Base-by-base conservation (phyloP, 2,113 vertebrate genomes). In the Sterrhoptilus dennistouni region DNA sequence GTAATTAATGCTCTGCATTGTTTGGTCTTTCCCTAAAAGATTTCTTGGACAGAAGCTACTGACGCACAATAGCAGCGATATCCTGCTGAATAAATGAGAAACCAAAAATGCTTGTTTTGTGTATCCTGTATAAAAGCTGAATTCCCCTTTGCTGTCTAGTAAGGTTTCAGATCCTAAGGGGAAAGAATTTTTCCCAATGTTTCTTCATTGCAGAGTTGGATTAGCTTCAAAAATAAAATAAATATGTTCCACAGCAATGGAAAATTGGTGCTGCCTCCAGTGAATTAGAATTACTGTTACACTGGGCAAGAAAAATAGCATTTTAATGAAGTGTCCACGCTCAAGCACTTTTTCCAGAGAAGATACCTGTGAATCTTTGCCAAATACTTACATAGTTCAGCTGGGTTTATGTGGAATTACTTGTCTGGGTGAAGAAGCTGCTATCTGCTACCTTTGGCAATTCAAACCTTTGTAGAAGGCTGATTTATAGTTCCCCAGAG, bases 141-240 rank as follows among this genome's bases (percentile, higher is more conserved):
- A 38, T 94, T 94, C 61, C 69, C 77, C 31, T 83, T 24, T 69
- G 57, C 50, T 8, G 0, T 72, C 23, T 75, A 42, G n/a, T 66
- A 42, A 71, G 59, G 38, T 57, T 91, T 81, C 53, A 85, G 28
- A 40, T 96, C 31, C 74, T 76, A 85, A 87, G 52, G 36, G 27
- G 57, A 79, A 57, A 36, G 53, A 40, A 79, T 83, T 95, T 91
- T 94, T 82, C 70, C 66, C 36, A 45, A 38, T 89, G 36, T 31
- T 92, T 52, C 65, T 87, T 91, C 40, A 54, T 47, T 3, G 23
- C 20, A 42, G 47, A 75, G 20, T 33, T 76, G 57, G 40, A 79
- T 93, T 91, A 95, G 61, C 65, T 94, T 91, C 3, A 84, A 63
- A 85, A 96, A 77, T 68, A 78, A 91, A 91, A 81, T 65, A 89